phyloP scores from a whole-genome alignment of 2,888 invertebrate genomes.

The Papilio gigon region DNA sequence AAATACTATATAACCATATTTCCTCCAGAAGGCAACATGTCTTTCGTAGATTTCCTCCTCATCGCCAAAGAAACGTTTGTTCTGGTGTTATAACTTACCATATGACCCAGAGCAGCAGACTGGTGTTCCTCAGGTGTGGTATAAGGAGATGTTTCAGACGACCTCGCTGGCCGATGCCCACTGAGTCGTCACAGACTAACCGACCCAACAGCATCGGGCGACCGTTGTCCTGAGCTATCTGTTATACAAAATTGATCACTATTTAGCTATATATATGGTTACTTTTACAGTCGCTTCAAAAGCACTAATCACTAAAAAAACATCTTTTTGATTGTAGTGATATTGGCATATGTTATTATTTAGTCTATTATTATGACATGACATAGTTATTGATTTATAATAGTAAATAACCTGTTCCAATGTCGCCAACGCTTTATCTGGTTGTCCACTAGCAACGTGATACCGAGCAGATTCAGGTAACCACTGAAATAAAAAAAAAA shows the following conservation, averaged over 20 bases:
- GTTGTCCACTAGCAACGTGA: slow-evolving; percentile 92
- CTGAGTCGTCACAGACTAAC: slow-evolving; percentile 89
- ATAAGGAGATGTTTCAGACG: slow-evolving; percentile 87
- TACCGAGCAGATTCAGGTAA: slow-evolving; percentile 96
- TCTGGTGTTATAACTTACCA: slow-evolving; percentile 84
- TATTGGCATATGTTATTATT: no score
- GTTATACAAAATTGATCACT: slow-evolving; percentile 7
- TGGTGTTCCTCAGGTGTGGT: slow-evolving; percentile 91
- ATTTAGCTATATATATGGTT: no score
- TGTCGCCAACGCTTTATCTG: slow-evolving; percentile 92
- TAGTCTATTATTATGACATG: not conserved
- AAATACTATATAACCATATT: no score
- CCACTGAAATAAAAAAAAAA: slow-evolving; percentile 91
- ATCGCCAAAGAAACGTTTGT: no score
- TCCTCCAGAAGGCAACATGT: no score
- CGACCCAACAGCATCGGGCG: slow-evolving; percentile 93
- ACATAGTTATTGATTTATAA: not conserved
- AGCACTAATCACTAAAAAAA: no score
- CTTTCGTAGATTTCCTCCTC: no score
- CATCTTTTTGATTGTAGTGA: no score
- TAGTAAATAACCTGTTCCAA: slow-evolving; percentile 83
- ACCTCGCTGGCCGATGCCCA: slow-evolving; percentile 84
- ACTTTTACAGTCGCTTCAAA: no score
- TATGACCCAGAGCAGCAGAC: slow-evolving; percentile 94
- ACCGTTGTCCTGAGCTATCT: slow-evolving; percentile 93